phyloP scores from a whole-genome alignment of 64 coral and sea anemone species.

The Porites lutea region DNA sequence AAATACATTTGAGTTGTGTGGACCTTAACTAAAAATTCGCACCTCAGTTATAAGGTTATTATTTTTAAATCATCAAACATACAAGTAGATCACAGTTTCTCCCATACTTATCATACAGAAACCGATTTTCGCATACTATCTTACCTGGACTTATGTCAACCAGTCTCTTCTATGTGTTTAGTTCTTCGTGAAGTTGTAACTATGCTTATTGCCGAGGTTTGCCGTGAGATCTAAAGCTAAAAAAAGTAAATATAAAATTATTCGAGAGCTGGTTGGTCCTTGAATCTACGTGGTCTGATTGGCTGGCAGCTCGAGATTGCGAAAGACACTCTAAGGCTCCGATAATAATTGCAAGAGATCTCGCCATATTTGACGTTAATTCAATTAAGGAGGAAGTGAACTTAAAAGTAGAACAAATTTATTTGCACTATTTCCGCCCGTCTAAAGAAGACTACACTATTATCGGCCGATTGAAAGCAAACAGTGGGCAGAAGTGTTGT shows the following conservation, averaged over 20 bases:
- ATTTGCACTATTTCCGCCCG: neutral
- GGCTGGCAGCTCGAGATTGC: slow-evolving; percentile 5
- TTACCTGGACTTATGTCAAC: neutral
- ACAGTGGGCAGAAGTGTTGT: no score
- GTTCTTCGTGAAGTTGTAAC: neutral
- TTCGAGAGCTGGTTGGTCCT: neutral
- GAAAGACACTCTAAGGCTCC: neutral
- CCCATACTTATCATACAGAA: no score
- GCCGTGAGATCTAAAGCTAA: neutral
- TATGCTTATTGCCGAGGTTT: slow-evolving; percentile 1
- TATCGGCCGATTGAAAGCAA: no score
- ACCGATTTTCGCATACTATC: no score
- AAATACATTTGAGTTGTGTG: no score
- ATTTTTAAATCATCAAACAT: no score
- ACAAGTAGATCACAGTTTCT: no score
- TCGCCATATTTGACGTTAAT: slow-evolving; percentile 19
- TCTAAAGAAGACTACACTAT: neutral
- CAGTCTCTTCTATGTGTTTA: neutral
- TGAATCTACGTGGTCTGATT: slow-evolving; percentile 8
- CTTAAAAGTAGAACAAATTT: slow-evolving; percentile 1
- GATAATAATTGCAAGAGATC: neutral
- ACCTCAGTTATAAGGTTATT: no score
- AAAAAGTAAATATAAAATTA: slow-evolving; percentile 8
- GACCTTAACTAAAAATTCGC: no score
- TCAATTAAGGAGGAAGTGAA: slow-evolving; percentile 4